Evolutionary conservation across 2,113 vertebrate species (phyloP), one percentile per base, ranked within the genome.

Genomic region (Pseudopodoces humilis): DNA sequence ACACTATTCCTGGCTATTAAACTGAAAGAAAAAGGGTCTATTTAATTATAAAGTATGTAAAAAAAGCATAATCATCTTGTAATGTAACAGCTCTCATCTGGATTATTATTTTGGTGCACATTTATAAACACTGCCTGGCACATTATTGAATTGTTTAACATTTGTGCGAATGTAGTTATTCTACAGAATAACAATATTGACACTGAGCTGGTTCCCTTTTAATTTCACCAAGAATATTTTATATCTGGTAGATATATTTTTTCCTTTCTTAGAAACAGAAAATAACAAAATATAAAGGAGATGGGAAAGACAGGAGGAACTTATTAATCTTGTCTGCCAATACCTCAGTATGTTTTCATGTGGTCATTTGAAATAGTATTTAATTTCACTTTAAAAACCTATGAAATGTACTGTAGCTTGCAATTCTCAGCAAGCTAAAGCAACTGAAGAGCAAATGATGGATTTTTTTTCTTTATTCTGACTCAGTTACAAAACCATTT

Each of bases 41-140:
- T 96, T 96, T 97, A 96, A 97, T 96, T 92, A 95, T 63, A 72
- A 95, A 82, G 56, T 69, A 88, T 56, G 58, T 70, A 35, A 95
- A 89, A 94, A 92, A 81, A 60, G 10, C 62, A 74, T 88, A 85
- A 95, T 95, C 52, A 39, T 89, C 56, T 60, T 71, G 56, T 71
- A 90, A 86, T 74, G 24, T 81, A 93, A 77, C 64, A 88, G 43
- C 60, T 78, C 68, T 97, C 86, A 90, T 92, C 88, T 93, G 68
- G 44, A 83, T 93, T 92, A 74, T 93, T 88, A 81, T 90, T 97
- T 94, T 67, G 91, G 75, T 95, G 39, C 39, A 44, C 50, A 70
- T 74, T 93, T 93, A 83, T 88, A 90, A 96, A 83, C 64, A 78
- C 21, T 86, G 55, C 43, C 55, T 90, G 60, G 72, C 50, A 94